Base-by-base conservation (phyloP, 1,140 invertebrate species). In the Aplysia californica region DNA sequence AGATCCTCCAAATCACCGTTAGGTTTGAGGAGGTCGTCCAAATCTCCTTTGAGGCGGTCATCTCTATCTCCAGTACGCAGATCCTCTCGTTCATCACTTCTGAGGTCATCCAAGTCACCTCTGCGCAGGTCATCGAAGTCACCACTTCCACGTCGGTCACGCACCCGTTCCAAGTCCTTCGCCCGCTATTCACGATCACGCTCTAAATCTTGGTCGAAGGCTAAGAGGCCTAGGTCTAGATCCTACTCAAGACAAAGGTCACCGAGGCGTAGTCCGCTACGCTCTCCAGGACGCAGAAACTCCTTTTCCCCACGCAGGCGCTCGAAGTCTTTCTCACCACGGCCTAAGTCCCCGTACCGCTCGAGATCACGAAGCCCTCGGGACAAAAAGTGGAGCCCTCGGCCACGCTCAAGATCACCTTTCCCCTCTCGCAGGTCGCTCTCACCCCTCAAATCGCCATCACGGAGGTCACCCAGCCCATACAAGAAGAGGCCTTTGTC, bases 401-500 rank as follows among this genome's bases (percentile, higher is more conserved):
- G 58, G 21, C 61, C 58, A 4, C 59, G 70, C 35, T 38, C 55
- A 31, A 59, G 70, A 61, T 35, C 55, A 6, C 70, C 70, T n/a
- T 5, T 59, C 1, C 26, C 36, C 23, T 61, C 55, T 4, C 36
- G 56, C 26, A 29, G 39, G 20, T 61, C 70, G 1, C 61, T 56
- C n/a, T 33, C 70, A 39, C 70, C 70, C 1, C 20, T 2, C 1
- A n/a, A n/a, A n/a, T 6, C 39, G 3, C 56, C 70, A 61, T 36
- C 70, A 10, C 68, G 26, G 20, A 41, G 56, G 4, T 31, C 68
- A 15, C 55, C 31, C 26, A 72, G 70, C 41, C 70, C 70, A 15
- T 72, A 72, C 44, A 72, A 36, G 26, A 72, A 36, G 26, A 72
- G 56, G 29, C 70, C 70, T 23, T 26, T 72, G 23, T 61, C 70